Base-by-base conservation (phyloP, 53 echinoderm and acorn worm genomes). In the Zoroaster sp. region DNA sequence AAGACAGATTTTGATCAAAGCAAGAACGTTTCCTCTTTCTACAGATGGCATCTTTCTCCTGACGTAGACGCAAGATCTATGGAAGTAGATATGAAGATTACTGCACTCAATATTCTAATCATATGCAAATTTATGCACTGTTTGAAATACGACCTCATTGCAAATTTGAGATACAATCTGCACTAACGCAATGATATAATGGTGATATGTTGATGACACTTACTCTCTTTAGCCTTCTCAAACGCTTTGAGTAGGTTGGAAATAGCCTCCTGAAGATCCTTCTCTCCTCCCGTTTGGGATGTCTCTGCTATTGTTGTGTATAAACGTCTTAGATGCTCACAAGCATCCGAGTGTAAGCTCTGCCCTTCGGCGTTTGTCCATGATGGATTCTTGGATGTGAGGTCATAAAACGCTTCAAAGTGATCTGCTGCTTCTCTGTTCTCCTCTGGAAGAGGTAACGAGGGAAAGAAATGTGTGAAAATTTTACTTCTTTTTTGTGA, bases 221-320 rank as follows among this genome's bases (percentile, higher is more conserved):
- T 86, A 99, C 99, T 96, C 76, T 96, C 99, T 94, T 99, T 99
- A 43, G 99, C 99, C 94, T 94, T 99, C 79, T 96, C 96, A 89
- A 88, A 93, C 8, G 99, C 96, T 63, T 99, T 96, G 37, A 90
- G 90, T 11, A 99, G 71, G 83, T 94, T 96, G 45, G 83, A 70
- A 66, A 99, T 99, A n/a, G 96, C 96, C 35, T 96, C 94, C 49
- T 95, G 78, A 1, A 53, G 40, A 72, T 96, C 93, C 28, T 45
- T 93, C 1, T 80, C 78, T 34, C 73, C 83, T 38, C 89, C 89
- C 30, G 69, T 75, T 49, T 92, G 96, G 41, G 80, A 87, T 2
- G 83, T 93, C 88, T 99, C 93, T 4, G 99, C 96, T 42, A 96
- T 96, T 9, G 96, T 85, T 51, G 99, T 99, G 92, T 99, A 99